phyloP scores from a whole-genome alignment of 2,113 vertebrate genomes.

The Cervus canadensis region DNA sequence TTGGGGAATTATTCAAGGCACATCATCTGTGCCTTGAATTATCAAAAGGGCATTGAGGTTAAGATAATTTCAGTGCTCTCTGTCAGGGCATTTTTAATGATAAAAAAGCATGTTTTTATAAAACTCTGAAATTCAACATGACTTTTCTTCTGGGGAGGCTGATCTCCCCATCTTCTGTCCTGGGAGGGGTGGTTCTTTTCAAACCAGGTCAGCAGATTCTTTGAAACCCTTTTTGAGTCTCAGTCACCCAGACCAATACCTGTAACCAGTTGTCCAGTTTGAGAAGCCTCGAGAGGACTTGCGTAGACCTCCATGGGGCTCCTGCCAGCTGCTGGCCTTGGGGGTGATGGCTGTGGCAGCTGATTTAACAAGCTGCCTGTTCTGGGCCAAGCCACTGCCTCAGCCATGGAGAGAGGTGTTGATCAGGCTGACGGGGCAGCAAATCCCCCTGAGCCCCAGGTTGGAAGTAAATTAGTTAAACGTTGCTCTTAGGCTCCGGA shows the following conservation, averaged over 20 bases:
- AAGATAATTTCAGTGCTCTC: not conserved
- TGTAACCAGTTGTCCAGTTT: not conserved
- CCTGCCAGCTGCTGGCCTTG: not conserved
- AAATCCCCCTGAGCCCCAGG: slow-evolving; percentile 34
- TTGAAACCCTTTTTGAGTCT: not conserved
- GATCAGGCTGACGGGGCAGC: not conserved
- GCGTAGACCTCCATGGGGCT: not conserved
- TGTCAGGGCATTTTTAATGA: not conserved
- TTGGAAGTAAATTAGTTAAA: slow-evolving; percentile 52
- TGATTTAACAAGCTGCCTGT: slow-evolving; percentile 21
- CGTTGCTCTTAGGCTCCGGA: slow-evolving; percentile 56
- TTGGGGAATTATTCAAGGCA: not conserved
- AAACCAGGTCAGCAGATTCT: not conserved
- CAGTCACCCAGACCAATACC: not conserved
- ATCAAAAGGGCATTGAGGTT: not conserved
- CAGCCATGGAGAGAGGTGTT: not conserved
- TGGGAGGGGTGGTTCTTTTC: not conserved
- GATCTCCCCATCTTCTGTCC: not conserved
- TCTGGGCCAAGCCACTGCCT: not conserved
- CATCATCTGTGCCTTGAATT: not conserved
- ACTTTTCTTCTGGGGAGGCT: not conserved
- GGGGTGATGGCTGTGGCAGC: not conserved
- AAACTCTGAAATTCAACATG: not conserved
- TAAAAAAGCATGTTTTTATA: not conserved
- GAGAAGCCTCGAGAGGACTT: not conserved